Evolutionary conservation across 2,797 vertebrate species (phyloP).

Genomic region (Enoplosus armatus): DNA sequence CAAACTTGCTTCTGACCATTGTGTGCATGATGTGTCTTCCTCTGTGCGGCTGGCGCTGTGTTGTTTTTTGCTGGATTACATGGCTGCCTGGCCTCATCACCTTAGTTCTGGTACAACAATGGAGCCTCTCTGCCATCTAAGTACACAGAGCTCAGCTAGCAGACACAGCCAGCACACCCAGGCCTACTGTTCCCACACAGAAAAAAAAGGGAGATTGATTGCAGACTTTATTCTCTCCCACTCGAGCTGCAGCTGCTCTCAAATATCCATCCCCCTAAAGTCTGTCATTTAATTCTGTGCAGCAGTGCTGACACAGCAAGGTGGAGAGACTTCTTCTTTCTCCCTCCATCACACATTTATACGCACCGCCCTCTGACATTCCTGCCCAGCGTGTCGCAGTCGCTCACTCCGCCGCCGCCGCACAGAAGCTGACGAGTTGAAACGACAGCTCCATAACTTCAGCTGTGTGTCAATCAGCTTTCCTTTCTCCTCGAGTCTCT

Average conservation of each 20-base stretch:
- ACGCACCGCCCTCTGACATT: constrained; percentile 35
- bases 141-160: constrained; percentile 78
- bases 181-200: constrained; percentile 74
- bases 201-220: constrained; percentile 63
- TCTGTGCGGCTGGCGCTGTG: constrained; percentile 55
- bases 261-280: constrained; percentile 69
- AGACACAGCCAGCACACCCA: constrained; percentile 58
- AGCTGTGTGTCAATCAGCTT: constrained; percentile 54
- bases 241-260: constrained; percentile 69
- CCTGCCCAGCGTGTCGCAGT: constrained; percentile 25
- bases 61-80: constrained; percentile 83
- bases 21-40: constrained; percentile 41
- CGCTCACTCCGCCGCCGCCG: constrained; percentile 16
- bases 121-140: constrained; percentile 71
- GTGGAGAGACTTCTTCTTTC: constrained; percentile 54
- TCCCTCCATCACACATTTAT: constrained; percentile 35
- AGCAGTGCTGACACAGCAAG: constrained; percentile 74
- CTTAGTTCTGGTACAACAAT: constrained; percentile 78
- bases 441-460: constrained; percentile 50
- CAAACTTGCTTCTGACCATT: constrained; percentile 32
- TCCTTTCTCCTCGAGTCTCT: constrained; percentile 43
- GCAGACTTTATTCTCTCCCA: constrained; percentile 68
- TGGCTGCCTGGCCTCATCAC: constrained; percentile 85
- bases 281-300: constrained; percentile 70
- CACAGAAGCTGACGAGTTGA: constrained; percentile 42